Base-by-base conservation (phyloP, 2,113 vertebrate species). In the Heterochromis multidens region DNA sequence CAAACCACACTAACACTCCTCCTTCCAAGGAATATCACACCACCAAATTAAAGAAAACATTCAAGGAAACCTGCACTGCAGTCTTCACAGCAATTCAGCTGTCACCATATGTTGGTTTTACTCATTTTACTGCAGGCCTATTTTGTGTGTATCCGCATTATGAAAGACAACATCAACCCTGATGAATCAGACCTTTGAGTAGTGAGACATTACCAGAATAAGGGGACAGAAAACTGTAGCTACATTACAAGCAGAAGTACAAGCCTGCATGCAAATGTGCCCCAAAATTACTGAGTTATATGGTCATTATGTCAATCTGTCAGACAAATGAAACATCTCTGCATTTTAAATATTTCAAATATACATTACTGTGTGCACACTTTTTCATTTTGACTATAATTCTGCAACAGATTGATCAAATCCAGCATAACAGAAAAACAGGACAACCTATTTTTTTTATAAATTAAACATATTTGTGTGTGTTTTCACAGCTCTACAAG, bases 141-240 rank as follows among this genome's bases (percentile, higher is more conserved):
- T 54, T 21, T 57, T 60, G 14, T 29, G 0, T 7, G 0, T 43
- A 0, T 46, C 0, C 8, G 0, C 23, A 49, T 1, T 49, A 72
- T 12, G 25, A 29, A 72, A 72, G 25, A 72, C 65, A 49, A 72
- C 37, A 72, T 72, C 0, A 70, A 27, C 40, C 23, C 46, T 27
- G 16, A 40, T 29, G 9, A 49, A 72, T 49, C 40, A 52, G 67
- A 72, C 67, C 7, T 35, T 35, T 49, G 16, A 49, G 17, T 49
- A 29, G 25, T 3, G 9, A 72, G 40, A 72, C 29, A 16, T 49
- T 29, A 29, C 25, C 67, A 29, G 43, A 49, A 72, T 13, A 72
- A 49, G 43, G 43, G 43, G 67, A 49, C 43, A 49, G 43, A 49
- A 49, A 72, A 21, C 67, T 72, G 40, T 29, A 43, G 67, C 10